phyloP scores from a whole-genome alignment of 2,888 invertebrate species.

The Xestia sexstrigata region DNA sequence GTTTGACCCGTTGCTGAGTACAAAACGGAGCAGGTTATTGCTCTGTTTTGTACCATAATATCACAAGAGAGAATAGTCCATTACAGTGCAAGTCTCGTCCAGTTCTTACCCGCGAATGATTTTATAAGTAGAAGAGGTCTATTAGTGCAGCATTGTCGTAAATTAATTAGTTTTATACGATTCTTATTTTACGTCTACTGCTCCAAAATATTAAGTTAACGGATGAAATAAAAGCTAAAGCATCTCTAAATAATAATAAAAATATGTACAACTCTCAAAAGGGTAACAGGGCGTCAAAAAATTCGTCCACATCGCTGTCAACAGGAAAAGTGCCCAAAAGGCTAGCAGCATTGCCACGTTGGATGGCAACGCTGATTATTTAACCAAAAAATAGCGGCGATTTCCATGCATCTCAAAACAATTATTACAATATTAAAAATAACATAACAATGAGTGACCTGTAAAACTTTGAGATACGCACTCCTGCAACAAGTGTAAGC shows the following conservation, averaged over 20 bases:
- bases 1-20: background rate
- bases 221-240: background rate
- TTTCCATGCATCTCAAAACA: no score
- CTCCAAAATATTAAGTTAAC: background rate
- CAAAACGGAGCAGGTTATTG: background rate
- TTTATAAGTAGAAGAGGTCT: background rate
- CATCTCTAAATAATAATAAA: background rate
- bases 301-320: no score
- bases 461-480: slow-evolving; percentile 77
- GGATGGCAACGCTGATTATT: no score
- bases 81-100: background rate
- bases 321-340: no score
- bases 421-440: background rate
- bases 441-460: background rate
- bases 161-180: background rate
- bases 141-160: background rate
- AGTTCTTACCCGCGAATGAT: background rate
- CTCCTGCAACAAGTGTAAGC: slow-evolving; percentile 85
- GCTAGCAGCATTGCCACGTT: no score
- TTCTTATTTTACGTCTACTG: background rate
- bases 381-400: no score
- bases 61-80: background rate
- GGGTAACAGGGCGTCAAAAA: no score
- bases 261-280: no score
- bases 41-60: background rate